Evolutionary conservation across 2,888 invertebrate genomes (phyloP).

Genomic region (Oscheius myriophilus): DNA sequence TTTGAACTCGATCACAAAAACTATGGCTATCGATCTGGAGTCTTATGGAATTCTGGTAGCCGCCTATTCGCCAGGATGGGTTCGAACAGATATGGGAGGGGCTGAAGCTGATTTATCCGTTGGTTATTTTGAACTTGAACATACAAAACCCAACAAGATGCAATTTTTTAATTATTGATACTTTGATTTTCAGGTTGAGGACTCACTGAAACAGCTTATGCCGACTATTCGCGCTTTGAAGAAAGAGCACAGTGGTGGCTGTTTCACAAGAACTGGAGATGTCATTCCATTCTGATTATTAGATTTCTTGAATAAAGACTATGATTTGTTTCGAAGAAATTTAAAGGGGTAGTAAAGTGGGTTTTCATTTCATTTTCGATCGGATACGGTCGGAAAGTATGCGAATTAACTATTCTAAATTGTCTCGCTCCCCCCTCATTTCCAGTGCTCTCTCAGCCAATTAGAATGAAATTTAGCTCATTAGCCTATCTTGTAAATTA

Average conservation of each 20-base stretch:
- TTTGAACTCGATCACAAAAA: slow-evolving; percentile 20
- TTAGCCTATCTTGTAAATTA: no score
- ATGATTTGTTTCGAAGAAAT: no score
- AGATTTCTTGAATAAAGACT: no score
- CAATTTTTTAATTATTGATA: no score
- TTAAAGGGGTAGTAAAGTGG: no score
- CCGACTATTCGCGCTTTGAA: slow-evolving; percentile 4
- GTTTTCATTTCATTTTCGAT: no score
- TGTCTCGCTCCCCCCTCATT: no score
- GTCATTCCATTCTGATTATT: slow-evolving; percentile 11
- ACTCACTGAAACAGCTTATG: slow-evolving; percentile 8
- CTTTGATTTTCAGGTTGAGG: slow-evolving; percentile 10
- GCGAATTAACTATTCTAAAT: no score
- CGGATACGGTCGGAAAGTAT: no score
- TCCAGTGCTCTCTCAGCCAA: no score
- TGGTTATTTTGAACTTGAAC: neutral
- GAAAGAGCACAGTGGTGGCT: slow-evolving; percentile 17
- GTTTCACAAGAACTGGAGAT: slow-evolving; percentile 18
- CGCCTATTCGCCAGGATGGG: slow-evolving; percentile 24
- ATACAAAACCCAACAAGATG: no score
- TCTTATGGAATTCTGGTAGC: slow-evolving; percentile 10
- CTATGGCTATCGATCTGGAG: slow-evolving; percentile 14
- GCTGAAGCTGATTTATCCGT: slow-evolving; percentile 17
- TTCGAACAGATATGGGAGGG: slow-evolving; percentile 24
- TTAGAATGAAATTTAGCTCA: no score